Conservation (phyloP, 2,888 invertebrate genomes). For the Ligdia adustata region DNA sequence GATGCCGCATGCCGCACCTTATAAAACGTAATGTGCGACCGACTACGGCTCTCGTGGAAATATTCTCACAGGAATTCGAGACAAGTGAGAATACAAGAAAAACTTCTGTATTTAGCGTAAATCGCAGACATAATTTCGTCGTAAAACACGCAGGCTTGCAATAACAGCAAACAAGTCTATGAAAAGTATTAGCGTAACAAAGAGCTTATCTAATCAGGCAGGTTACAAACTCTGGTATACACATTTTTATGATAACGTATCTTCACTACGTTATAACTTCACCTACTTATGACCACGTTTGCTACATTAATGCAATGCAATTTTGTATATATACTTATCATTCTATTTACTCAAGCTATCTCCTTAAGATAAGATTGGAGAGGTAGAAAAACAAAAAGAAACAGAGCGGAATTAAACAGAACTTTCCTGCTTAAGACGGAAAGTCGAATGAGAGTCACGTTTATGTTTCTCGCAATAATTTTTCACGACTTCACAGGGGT, state of each 20-base stretch:
- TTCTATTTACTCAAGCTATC: constrained; percentile 14
- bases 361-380: constrained; percentile 21
- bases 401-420: constrained; percentile 15
- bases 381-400: constrained; percentile 24
- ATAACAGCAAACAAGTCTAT: too few relatives aligned
- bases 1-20: constrained; percentile 42
- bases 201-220: constrained; percentile 53
- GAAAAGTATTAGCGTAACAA: constrained; percentile 42
- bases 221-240: constrained; percentile 45
- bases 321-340: constrained; percentile 17
- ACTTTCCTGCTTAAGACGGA: constrained; percentile 20
- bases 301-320: constrained; percentile 32
- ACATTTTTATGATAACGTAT: constrained; percentile 58
- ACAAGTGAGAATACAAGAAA: constrained; percentile 20
- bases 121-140: constrained; percentile 13
- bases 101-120: constrained; percentile 22
- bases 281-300: constrained; percentile 48
- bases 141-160: constrained; percentile 2
- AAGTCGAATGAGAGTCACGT: constrained; percentile 13
- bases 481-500: constrained; percentile 27
- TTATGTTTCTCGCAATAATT: constrained; percentile 24
- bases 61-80: constrained; percentile 20
- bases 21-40: constrained; percentile 29
- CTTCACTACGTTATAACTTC: constrained; percentile 47
- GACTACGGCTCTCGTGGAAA: constrained; percentile 21